phyloP scores from a whole-genome alignment of 2,888 invertebrate species.

The Ornithoptera alexandrae region DNA sequence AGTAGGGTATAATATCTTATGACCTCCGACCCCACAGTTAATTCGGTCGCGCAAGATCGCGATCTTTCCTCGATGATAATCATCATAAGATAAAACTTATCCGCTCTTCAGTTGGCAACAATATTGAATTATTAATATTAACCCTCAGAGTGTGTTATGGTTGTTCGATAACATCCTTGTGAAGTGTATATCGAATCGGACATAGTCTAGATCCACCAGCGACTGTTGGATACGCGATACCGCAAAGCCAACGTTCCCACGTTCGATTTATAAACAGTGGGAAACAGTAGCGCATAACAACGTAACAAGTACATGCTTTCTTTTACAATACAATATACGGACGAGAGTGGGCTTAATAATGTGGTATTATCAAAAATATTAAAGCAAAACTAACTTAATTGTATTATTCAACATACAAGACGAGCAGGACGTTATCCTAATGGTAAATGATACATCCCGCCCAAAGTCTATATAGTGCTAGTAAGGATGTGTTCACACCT shows the following conservation, averaged over 20 bases:
- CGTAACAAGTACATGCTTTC: conserved; percentile 8
- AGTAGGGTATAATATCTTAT: too few species aligned
- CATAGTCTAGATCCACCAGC: conserved; percentile 6
- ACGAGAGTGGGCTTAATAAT: background rate
- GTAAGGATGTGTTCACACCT: too few species aligned
- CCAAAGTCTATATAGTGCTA: too few species aligned
- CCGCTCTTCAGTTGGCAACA: background rate
- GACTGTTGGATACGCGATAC: conserved; percentile 10
- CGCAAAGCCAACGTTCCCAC: conserved; percentile 53
- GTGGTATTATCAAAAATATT: background rate
- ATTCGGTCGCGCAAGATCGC: too few species aligned
- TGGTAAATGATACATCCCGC: too few species aligned
- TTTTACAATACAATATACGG: conserved; percentile 3
- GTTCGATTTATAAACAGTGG: conserved; percentile 56
- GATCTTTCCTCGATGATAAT: too few species aligned
- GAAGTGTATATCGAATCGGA: conserved; percentile 1
- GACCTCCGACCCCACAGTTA: too few species aligned
- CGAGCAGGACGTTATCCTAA: too few species aligned
- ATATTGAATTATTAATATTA: background rate
- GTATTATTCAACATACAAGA: background rate
- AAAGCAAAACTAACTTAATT: background rate
- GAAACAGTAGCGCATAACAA: conserved; percentile 36
- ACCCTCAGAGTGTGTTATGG: background rate
- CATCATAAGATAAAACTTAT: too few species aligned
- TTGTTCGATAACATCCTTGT: conserved; percentile 8